Conservation (phyloP, 1,140 invertebrate genomes). For the Caenorhabditis inopinata region DNA sequence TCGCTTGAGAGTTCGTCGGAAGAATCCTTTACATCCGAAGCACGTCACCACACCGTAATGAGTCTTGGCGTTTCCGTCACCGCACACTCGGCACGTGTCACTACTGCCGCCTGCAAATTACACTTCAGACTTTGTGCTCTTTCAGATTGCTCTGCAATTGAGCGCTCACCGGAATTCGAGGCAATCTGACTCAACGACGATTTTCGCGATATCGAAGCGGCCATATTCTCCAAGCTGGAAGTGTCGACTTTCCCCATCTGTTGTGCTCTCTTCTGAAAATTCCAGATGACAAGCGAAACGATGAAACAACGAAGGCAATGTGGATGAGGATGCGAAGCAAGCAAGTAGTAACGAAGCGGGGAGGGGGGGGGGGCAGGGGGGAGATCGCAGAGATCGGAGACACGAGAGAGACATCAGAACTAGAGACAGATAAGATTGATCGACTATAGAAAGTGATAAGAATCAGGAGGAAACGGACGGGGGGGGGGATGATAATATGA, state of each 20-base stretch:
- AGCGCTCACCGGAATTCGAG: not conserved
- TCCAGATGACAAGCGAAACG: too few species aligned
- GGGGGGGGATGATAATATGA: not conserved
- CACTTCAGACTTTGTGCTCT: not conserved
- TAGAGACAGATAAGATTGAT: conserved; percentile 32
- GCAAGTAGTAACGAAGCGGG: not conserved
- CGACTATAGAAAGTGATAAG: not conserved
- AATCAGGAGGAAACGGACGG: not conserved
- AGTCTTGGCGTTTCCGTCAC: conserved; percentile 63
- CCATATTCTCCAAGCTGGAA: conserved; percentile 5
- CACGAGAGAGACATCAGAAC: too few species aligned
- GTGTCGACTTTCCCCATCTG: conserved; percentile 10
- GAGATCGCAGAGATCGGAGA: not conserved
- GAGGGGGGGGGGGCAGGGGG: not conserved
- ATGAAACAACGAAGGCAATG: too few species aligned
- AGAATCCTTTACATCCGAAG: conserved; percentile 52
- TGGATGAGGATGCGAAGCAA: too few species aligned
- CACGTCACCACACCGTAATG: conserved; percentile 61
- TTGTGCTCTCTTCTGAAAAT: not conserved
- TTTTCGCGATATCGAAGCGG: not conserved
- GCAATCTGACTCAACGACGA: conserved; percentile 6
- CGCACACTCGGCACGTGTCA: conserved; percentile 63
- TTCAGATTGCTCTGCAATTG: too few species aligned
- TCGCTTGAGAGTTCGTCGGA: conserved; percentile 54
- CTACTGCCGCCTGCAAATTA: not conserved